Evolutionary conservation across 2,888 invertebrate species (phyloP), one percentile per base, ranked within the genome.

Genomic region (Malthinus seriepunctatus): DNA sequence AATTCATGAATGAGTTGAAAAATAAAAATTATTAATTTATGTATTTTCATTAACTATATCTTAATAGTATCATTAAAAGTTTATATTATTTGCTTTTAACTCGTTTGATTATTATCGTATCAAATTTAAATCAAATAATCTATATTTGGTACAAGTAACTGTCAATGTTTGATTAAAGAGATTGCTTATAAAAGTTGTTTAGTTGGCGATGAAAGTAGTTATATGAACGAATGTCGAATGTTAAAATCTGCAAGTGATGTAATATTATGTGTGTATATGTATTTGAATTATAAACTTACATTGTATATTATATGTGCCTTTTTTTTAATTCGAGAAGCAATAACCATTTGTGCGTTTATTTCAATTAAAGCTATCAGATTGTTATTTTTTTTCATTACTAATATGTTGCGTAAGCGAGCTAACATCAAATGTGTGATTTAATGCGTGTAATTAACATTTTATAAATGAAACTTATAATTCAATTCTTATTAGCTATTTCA

Each of bases 171-270:
- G 50, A 56, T 51, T 52, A 56, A 56, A 59, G 54, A 62, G 56
- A 58, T 33, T 44, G 51, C 56, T 62, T 58, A 63, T 62, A 63
- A 63, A 64, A 63, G 63, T 66, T 66, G 63, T 61, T 63, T 63
- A 58, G 64, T 54, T 53, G 55, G 31, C 63, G 64, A 64, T 65
- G 67, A 67, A 67, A 67, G 67, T 64, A 58, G 56, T 64, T 57
- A 55, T 23, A 5, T 50, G 35, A 45, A 59, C 54, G 48, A 48
- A 55, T 60, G 57, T 57, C 56, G 63, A 63, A 63, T 63, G 58
- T 49, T 59, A 63, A 63, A 58, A 51, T 32, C 42, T 37, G 31
- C 39, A 56, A 51, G 56, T 64, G 60, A 62, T 60, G 64, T 62
- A 64, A 64, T 49, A 55, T 23, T 5, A 23, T 23, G 5, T 5